A percentile compares a stretch with the other conserved stretches of the same genome.
These are phyloP conservation scores for Tyria jacobaeae DNA, from an alignment of 2,888 invertebrate species.

Conservation along the genomic window DNA sequence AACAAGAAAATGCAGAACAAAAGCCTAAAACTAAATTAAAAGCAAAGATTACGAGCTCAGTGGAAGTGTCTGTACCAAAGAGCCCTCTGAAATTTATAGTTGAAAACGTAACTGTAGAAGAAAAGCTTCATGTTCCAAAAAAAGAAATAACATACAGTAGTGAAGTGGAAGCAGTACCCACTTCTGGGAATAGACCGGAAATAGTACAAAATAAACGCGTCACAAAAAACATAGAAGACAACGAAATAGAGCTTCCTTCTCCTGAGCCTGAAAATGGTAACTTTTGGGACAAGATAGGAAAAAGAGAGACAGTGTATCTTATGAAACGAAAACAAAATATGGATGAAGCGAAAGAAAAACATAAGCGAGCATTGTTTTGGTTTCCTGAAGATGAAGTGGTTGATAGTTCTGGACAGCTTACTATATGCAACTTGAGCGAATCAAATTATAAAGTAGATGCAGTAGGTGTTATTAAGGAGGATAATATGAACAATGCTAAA, in stretches of 20 bases:
- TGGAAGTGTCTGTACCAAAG: slow-evolving; percentile 80
- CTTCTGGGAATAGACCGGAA: slow-evolving; percentile 34
- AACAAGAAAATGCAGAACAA: slow-evolving; percentile 58
- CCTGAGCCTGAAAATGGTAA: slow-evolving; percentile 83
- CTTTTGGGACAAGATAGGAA: slow-evolving; percentile 89
- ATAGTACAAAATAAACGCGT: slow-evolving; percentile 43
- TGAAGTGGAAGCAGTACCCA: slow-evolving; percentile 59
- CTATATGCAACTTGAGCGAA: slow-evolving; percentile 2
- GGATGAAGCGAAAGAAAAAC: slow-evolving; percentile 73
- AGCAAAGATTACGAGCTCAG: slow-evolving; percentile 84
- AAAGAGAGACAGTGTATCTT: slow-evolving; percentile 88
- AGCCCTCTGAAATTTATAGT: slow-evolving; percentile 84
- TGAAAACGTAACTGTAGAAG: slow-evolving; percentile 87
- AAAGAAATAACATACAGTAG: slow-evolving; percentile 75
- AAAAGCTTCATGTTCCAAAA: slow-evolving; percentile 72
- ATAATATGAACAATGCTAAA: neutral
- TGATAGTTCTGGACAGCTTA: slow-evolving; percentile 19
- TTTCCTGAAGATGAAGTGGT: slow-evolving; percentile 67
- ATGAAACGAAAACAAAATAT: slow-evolving; percentile 84
- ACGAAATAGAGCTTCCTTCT: slow-evolving; percentile 56
- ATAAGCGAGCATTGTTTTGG: slow-evolving; percentile 73
- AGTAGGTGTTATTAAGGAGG: neutral
- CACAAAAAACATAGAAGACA: slow-evolving; percentile 48
- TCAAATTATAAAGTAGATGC: slow-evolving; percentile 3
- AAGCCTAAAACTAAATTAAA: slow-evolving; percentile 75